Evolutionary conservation across 2,888 invertebrate genomes (phyloP), one percentile per base, ranked within the genome.

Genomic region (Mongoloraphidia duomilia): DNA sequence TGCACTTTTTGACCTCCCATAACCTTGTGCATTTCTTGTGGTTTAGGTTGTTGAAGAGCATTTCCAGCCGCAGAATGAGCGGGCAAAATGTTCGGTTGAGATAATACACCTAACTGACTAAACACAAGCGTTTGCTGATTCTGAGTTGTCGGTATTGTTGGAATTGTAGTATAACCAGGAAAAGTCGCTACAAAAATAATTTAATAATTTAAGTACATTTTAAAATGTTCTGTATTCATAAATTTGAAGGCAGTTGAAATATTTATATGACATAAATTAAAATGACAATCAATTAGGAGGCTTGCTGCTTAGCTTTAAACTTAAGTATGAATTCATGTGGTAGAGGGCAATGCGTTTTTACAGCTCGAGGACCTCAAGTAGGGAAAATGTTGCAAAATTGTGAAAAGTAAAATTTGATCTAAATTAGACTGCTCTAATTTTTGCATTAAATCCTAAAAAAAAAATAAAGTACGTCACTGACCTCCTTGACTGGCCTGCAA

Each of bases 141-240:
- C 68, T 86, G 84, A 50, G 83, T 81, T 8, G 84, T 82, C 45
- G 82, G 77, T 56, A 85, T 87, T 37, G 85, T 80, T 17, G 84
- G 84, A 52, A 84, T 83, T 13, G 82, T 83, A 48, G 85, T 76
- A 63, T 89, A 90, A 3, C 88, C 84, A 4, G 84, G 81, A 69
- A 77, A 84, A 55, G 77, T 73, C 2, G 75, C 76, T 72, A 65
- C 47, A 57, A 55, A 52, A 41, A 52, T 49, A 44, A 46, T 45
- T 17, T 26, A 42, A 17, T 9, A 17, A n/a, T 26, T 26, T 26
- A 26, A 38, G 9, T 44, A 41, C 17, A 17, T 9, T 36, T 51
- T 17, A 4, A 9, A 26, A 38, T 42, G 9, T 33, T 34, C 8
- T 34, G 17, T 10, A 12, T 13, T 17, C 34, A 26, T 38, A 12